Evolutionary conservation across 2,113 vertebrate genomes (phyloP), one percentile per base, ranked within the genome.

Genomic region (Serinus canaria): DNA sequence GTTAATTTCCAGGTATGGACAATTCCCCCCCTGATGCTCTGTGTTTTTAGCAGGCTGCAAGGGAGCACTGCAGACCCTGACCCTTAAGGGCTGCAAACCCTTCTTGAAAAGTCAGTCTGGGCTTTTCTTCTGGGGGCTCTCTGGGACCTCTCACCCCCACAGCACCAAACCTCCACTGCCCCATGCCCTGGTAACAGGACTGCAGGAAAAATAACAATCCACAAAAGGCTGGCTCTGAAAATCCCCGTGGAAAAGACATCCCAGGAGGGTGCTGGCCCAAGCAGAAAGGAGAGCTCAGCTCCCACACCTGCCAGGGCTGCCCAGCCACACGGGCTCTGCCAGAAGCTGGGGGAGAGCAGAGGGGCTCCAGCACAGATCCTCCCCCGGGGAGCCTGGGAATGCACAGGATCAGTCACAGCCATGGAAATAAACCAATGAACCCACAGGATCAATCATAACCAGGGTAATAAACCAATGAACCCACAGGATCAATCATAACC

Each of bases 1-100:
- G 31, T 31, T 27, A 94, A 95, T 97, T 96, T 93, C 96, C 89
- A 93, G 68, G 59, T 90, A 93, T 82, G 95, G 95, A 95, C 95
- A 96, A 96, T 97, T 98, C 96, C 93, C 79, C 94, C 83, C 69
- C 43, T 52, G 46, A 56, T 78, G 18, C 39, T 83, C 64, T 60
- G 4, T 28, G 39, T 93, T 94, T 93, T 93, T 85, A 97, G 66
- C 78, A 90, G 75, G 39, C 89, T 94, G 50, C 68, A 72, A 68
- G 66, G 73, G 86, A 96, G 52, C 64, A 79, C 52, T 95, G 94
- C 87, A 95, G 95, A 92, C 30, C 43, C 49, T 55, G 93, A 37
- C 31, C 55, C 73, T 73, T 82, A 84, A 77, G 76, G 64, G 73
- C 53, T 89, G 84, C 77, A 96, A 96, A 80, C 64, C 84, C 81